Evolutionary conservation across 92 coral and sea anemone species (phyloP).

Genomic region (Phenganax stokvisi): DNA sequence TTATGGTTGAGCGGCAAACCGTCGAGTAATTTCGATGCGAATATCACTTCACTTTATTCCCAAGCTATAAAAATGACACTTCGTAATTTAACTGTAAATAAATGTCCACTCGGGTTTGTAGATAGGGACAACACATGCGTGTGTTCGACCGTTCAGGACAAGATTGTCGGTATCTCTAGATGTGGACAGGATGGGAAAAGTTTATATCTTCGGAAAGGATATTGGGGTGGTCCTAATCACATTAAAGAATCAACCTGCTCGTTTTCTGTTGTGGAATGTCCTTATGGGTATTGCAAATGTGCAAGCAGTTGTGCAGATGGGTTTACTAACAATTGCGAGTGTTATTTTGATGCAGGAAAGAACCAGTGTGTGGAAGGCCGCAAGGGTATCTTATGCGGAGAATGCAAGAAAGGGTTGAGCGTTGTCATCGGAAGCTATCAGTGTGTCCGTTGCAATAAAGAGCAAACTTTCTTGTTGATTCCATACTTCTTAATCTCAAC

Average conservation of each 20-base stretch:
- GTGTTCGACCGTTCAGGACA: conserved; percentile 44
- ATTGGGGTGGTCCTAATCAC: conserved; percentile 64
- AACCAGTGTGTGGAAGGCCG: conserved; percentile 25
- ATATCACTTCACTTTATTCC: conserved; percentile 3
- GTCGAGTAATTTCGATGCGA: conserved; percentile 11
- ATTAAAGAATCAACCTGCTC: not conserved
- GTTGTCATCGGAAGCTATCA: conserved; percentile 12
- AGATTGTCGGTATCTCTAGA: conserved; percentile 37
- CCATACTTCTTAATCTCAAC: conserved; percentile 17
- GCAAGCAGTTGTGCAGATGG: not conserved
- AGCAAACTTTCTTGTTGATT: conserved; percentile 17
- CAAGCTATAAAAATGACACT: conserved; percentile 20
- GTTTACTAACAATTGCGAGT: conserved; percentile 21
- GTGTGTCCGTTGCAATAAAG: conserved; percentile 10
- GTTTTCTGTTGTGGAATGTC: conserved; percentile 56
- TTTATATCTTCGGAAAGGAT: conserved; percentile 62
- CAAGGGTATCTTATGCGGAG: conserved; percentile 11
- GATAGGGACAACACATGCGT: not conserved
- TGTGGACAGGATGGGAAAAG: conserved; percentile 52
- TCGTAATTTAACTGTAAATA: not conserved
- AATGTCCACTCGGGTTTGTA: conserved; percentile 19
- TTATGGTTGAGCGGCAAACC: conserved; percentile 40
- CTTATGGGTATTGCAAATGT: conserved; percentile 50
- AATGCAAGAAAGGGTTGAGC: conserved; percentile 21
- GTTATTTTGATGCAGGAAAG: not conserved